Evolutionary conservation across 2,888 invertebrate genomes (phyloP), one percentile per base, ranked within the genome.

Genomic region (Argynnis bischoffii): DNA sequence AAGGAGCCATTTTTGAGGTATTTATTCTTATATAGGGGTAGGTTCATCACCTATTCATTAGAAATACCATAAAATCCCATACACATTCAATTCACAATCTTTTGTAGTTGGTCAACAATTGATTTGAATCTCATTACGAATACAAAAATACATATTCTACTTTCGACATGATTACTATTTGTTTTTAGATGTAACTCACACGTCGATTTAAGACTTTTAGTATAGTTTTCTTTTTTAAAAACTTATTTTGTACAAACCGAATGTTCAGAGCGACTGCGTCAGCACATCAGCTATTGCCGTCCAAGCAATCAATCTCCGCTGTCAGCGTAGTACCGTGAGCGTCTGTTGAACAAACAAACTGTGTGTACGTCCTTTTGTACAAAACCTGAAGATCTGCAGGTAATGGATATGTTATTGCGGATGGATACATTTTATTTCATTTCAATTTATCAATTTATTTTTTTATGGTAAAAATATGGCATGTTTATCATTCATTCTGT

Each of bases 231-330:
- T 31, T 14, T 26, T n/a, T 55, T 3, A 8, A 55, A 14, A 35
- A 18, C 14, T 46, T 21, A 56, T 15, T 35, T 35, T n/a, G 11
- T n/a, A 35, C 21, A 57, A 35, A 16, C 4, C 26, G 51, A 61
- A 61, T 50, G 63, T 64, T 71, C 8, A n/a, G 18, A 48, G 53
- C 63, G 51, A 13, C 70, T 71, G 70, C 50, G n/a, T 56, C 51
- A 26, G 21, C 50, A 69, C 69, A 67, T 67, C 67, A 61, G 63
- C 66, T 70, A 67, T 64, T 69, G 69, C 66, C 63, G 64, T 69
- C 57, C 66, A 51, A 57, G 56, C 69, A 60, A 73, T 74, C 74
- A 72, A 74, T 74, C 73, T 72, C 68, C 60, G 66, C 67, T 67
- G 74, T 74, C 73, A 70, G 57, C 72, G 56, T 26, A 14, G 61